Conservation (phyloP, 1,140 invertebrate species). For the Drosophila ficusphila region DNA sequence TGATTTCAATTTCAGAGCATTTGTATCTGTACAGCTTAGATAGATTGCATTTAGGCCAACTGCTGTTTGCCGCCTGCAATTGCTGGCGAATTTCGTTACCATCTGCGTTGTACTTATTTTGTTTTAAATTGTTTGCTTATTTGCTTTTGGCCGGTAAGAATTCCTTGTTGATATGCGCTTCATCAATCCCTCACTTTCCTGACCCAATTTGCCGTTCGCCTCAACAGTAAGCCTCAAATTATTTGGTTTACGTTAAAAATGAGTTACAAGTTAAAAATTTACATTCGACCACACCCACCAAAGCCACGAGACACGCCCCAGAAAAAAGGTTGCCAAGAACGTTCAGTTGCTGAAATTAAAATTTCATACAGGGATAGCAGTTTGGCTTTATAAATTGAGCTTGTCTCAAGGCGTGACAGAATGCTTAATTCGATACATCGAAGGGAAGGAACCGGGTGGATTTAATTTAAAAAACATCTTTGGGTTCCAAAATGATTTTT, state of each 20-base stretch:
- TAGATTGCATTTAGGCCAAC: constrained; percentile 49
- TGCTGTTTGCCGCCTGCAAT: constrained; percentile 36
- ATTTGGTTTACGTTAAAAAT: constrained; percentile 80
- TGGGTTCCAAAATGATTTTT: not conserved
- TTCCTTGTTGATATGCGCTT: constrained; percentile 63
- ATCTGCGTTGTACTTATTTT: constrained; percentile 27
- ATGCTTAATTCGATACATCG: constrained; percentile 12
- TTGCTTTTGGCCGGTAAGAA: constrained; percentile 26
- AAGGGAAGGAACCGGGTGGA: constrained; percentile 12
- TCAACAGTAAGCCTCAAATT: constrained; percentile 31
- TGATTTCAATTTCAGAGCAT: constrained; percentile 59
- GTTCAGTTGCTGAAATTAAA: constrained; percentile 27
- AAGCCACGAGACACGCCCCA: constrained; percentile 50
- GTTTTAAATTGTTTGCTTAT: not conserved
- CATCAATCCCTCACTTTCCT: constrained; percentile 61
- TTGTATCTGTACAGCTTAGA: constrained; percentile 34
- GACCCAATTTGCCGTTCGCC: constrained; percentile 67
- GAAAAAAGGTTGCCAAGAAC: constrained; percentile 55
- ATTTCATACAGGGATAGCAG: constrained; percentile 42
- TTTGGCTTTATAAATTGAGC: constrained; percentile 38
- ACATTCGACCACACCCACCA: constrained; percentile 76
- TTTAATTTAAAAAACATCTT: not conserved
- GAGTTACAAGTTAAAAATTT: constrained; percentile 80
- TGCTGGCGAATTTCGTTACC: constrained; percentile 37
- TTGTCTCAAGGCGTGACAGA: constrained; percentile 38